Conservation (phyloP, 1,140 invertebrate species). For the Phocides pigmalion region DNA sequence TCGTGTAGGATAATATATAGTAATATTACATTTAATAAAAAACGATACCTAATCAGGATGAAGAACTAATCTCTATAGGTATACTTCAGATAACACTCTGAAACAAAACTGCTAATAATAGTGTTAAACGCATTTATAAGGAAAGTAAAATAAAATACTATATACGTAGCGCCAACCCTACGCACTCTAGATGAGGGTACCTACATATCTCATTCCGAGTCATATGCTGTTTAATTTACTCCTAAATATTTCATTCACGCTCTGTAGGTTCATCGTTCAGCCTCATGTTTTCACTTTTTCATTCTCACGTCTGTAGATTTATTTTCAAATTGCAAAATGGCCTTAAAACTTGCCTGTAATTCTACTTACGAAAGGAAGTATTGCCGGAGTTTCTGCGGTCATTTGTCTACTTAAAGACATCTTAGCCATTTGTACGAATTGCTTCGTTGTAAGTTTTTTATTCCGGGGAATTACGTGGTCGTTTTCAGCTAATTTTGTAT, state of each 20-base stretch:
- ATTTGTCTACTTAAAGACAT: slow-evolving; percentile 14
- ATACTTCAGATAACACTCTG: too few relatives aligned
- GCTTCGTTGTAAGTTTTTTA: slow-evolving; percentile 1
- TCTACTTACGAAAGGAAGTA: slow-evolving; percentile 1
- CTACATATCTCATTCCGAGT: slow-evolving; percentile 32
- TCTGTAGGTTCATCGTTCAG: slow-evolving; percentile 31
- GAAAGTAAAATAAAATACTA: not conserved
- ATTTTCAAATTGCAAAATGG: slow-evolving; percentile 25
- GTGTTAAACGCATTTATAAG: too few relatives aligned
- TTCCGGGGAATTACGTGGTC: not conserved
- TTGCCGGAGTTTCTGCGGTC: not conserved
- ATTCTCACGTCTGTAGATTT: slow-evolving; percentile 21
- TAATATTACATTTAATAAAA: too few relatives aligned
- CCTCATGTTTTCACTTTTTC: slow-evolving; percentile 29
- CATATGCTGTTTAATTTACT: slow-evolving; percentile 35
- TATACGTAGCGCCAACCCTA: slow-evolving; percentile 6
- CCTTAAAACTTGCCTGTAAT: slow-evolving; percentile 5
- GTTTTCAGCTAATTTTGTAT: slow-evolving; percentile 8
- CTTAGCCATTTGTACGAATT: slow-evolving; percentile 5
- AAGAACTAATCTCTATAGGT: too few relatives aligned
- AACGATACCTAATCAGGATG: too few relatives aligned
- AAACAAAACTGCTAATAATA: too few relatives aligned
- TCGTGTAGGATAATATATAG: too few relatives aligned
- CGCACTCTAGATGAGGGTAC: slow-evolving; percentile 10
- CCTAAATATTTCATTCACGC: slow-evolving; percentile 35